Evolutionary conservation across 2,113 vertebrate genomes (phyloP).

Genomic region (Ornithorhynchus anatinus): DNA sequence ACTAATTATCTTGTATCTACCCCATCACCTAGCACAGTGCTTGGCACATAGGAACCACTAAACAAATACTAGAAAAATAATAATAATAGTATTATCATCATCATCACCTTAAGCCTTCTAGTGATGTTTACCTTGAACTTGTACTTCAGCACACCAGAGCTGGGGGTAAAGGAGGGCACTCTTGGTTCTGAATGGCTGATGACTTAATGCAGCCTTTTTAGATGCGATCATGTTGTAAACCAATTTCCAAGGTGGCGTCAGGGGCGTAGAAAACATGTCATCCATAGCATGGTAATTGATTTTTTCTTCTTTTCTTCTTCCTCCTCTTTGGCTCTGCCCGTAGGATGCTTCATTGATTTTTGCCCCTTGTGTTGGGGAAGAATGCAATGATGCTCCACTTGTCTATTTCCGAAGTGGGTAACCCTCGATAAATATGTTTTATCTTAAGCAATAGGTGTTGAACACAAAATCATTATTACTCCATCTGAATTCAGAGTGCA

Average conservation of each 20-base stretch:
- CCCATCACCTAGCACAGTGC: too few relatives aligned
- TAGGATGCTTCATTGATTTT: background rate
- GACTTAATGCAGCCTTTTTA: background rate
- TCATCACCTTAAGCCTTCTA: too few relatives aligned
- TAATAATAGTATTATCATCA: too few relatives aligned
- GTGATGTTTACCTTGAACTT: too few relatives aligned
- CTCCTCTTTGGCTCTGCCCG: background rate
- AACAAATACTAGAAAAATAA: too few relatives aligned
- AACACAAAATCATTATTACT: conserved; percentile 35
- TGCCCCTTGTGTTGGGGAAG: background rate
- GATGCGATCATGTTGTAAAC: background rate
- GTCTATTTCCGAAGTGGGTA: conserved; percentile 37
- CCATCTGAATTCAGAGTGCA: conserved; percentile 31
- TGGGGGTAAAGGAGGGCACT: too few relatives aligned
- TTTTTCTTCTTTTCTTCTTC: conserved; percentile 21
- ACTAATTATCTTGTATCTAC: too few relatives aligned
- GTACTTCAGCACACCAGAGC: too few relatives aligned
- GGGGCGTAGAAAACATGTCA: conserved; percentile 10
- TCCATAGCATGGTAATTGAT: background rate
- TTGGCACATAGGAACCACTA: too few relatives aligned
- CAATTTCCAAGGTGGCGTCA: background rate
- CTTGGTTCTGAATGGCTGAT: background rate
- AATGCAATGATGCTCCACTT: background rate
- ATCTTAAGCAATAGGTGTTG: conserved; percentile 18
- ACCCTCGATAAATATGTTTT: conserved; percentile 32